Base-by-base conservation (phyloP, 2,113 vertebrate genomes). In the Pseudopipra pipra region DNA sequence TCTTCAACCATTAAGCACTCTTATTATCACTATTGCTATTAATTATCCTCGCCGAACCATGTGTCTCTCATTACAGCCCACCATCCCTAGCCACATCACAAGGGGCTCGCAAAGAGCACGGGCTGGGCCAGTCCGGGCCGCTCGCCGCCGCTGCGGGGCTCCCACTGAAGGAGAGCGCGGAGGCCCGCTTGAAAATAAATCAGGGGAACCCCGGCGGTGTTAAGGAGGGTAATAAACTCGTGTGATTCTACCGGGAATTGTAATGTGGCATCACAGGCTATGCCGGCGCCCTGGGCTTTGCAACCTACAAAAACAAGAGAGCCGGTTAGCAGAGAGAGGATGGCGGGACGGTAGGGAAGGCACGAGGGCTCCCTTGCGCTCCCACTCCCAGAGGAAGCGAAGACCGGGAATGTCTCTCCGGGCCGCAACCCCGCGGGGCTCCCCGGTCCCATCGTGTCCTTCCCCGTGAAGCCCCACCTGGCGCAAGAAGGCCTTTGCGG, bases 1-100 rank as follows among this genome's bases (percentile, higher is more conserved):
- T 44, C 47, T 46, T 43, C 56, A 35, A 9, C 58, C 79, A 16
- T 65, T 78, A 81, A 52, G 41, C 33, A 9, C 65, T 56, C 31
- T 44, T 74, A 33, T 80, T 65, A 58, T 66, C 68, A 65, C 41
- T 92, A 68, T 83, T 81, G 77, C 47, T 71, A 55, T 84, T 91
- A 83, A 89, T 95, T 90, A 74, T 31, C 49, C 67, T 67, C 30
- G 49, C 66, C 30, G 37, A 88, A 70, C 65, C 93, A 71, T 47
- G 11, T 81, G 86, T 55, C 75, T 94, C 77, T 74, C 14, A 67
- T 85, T 89, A 94, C 27, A 71, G 80, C 59, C 52, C 94, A 27
- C 14, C 46, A 51, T 13, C 39, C 72, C 70, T 4, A 52, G 62
- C 49, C 88, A 87, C 91, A 70, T 65, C 86, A 75, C 93, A 77